Conservation (phyloP, 1,140 invertebrate genomes). For the Zaprionus vittiger region DNA sequence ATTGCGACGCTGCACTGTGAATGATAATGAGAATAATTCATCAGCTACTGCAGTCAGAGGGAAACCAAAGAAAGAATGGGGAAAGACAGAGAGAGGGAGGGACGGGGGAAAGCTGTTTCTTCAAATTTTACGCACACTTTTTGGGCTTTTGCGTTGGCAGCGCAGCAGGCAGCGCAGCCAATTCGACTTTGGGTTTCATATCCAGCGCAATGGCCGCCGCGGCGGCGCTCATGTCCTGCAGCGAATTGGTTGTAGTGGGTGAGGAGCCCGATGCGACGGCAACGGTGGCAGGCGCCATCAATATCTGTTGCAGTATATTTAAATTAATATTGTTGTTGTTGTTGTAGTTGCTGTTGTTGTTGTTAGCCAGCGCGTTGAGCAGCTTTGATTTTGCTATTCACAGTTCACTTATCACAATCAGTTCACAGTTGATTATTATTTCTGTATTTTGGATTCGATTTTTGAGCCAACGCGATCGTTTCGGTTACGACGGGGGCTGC, state of each 20-base stretch:
- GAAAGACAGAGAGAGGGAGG: neutral
- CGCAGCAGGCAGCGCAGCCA: slow-evolving; percentile 15
- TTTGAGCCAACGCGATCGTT: slow-evolving; percentile 41
- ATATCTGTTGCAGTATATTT: slow-evolving; percentile 53
- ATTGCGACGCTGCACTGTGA: slow-evolving; percentile 78
- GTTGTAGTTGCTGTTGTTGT: slow-evolving; percentile 12
- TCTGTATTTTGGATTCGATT: neutral
- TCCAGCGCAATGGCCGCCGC: slow-evolving; percentile 72
- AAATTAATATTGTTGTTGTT: slow-evolving; percentile 43
- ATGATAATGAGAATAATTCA: slow-evolving; percentile 6
- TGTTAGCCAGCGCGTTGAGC: slow-evolving; percentile 8
- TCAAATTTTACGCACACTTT: slow-evolving; percentile 67
- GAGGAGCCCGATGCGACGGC: slow-evolving; percentile 41
- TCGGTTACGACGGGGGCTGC: slow-evolving; percentile 52
- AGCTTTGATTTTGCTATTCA: slow-evolving; percentile 21
- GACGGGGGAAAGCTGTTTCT: neutral
- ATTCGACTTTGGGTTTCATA: slow-evolving; percentile 70
- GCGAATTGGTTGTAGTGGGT: slow-evolving; percentile 65
- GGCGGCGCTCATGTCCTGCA: slow-evolving; percentile 72
- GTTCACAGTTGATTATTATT: slow-evolving; percentile 28
- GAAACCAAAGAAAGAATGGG: neutral
- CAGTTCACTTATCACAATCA: slow-evolving; percentile 45
- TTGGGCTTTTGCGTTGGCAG: slow-evolving; percentile 72
- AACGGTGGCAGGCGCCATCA: slow-evolving; percentile 66
- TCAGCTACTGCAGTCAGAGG: neutral